phyloP scores from a whole-genome alignment of 2,888 invertebrate species.

The Parelbella ahira region DNA sequence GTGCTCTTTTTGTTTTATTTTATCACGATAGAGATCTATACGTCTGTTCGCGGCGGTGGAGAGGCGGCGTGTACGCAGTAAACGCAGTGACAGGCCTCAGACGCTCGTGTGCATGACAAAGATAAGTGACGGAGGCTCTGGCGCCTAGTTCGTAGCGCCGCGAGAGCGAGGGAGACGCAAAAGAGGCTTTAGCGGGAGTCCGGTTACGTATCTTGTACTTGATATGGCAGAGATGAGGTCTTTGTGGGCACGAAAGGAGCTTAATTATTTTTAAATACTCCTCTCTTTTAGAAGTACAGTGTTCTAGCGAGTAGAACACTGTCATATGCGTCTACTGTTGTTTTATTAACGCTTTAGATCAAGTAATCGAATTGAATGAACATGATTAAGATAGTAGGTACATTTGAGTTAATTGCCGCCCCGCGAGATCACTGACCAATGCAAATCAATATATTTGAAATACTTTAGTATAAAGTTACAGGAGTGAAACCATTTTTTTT shows the following conservation, averaged over 20 bases:
- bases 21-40: conserved; percentile 39
- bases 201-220: conserved; percentile 63
- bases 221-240: conserved; percentile 59
- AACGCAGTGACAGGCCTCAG: conserved; percentile 63
- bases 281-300: too few relatives aligned
- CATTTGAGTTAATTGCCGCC: too few relatives aligned
- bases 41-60: conserved; percentile 63
- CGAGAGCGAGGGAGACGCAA: conserved; percentile 53
- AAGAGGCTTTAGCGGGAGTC: conserved; percentile 69
- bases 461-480: too few relatives aligned
- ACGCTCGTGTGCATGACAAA: conserved; percentile 54
- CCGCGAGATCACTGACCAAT: too few relatives aligned
- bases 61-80: conserved; percentile 54
- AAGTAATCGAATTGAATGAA: too few relatives aligned
- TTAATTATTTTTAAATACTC: conserved; percentile 39
- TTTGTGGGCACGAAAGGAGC: conserved; percentile 48
- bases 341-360: too few relatives aligned
- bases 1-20: conserved; percentile 21
- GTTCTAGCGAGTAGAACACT: too few relatives aligned
- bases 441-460: too few relatives aligned
- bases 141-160: conserved; percentile 41
- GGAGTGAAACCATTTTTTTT: too few relatives aligned
- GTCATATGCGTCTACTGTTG: too few relatives aligned
- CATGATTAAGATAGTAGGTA: too few relatives aligned
- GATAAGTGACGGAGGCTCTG: conserved; percentile 63